Evolutionary conservation across 2,797 vertebrate species (phyloP), one percentile per base, ranked within the genome.

Genomic region (Aldrovandia affinis): DNA sequence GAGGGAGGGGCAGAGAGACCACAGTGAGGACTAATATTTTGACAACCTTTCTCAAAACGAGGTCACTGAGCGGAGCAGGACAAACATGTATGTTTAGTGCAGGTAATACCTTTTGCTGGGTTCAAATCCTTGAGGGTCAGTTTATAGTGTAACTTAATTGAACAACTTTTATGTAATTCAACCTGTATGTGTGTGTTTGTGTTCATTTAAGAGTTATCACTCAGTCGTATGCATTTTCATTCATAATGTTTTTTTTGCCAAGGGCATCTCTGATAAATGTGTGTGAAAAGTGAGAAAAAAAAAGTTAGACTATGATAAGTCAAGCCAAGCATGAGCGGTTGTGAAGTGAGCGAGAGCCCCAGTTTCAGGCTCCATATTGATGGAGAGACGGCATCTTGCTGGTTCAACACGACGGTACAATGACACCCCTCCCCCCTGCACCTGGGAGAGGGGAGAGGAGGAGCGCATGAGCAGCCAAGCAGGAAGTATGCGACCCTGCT

Each of bases 391-490:
- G 92, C 93, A 94, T 93, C 92, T 95, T 92, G 92, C 90, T 93
- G 92, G 93, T 95, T 95, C 93, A 92, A 94, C 94, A 94, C 93
- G 91, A 93, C 94, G 92, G 91, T 95, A 95, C 94, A 93, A 95
- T 95, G 94, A 95, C 94, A 95, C 93, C 85, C 90, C 90, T 88
- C 28, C 54, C 91, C 92, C 93, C 89, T 89, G 91, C 83, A 83
- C 75, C 75, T 59, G 83, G 88, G 91, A 87, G 87, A 90, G 88
- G 91, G 89, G 92, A 92, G 90, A 93, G 91, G 92, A 87, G 93
- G 77, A 88, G 93, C 93, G 95, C 95, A 94, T 96, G 95, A 95
- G 94, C 95, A 93, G 92, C 91, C 95, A 96, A 94, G 95, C 95
- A 96, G 93, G 92, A 95, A 96, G 94, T 94, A 91, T 94, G 93